phyloP scores from a whole-genome alignment of 2,113 vertebrate species.

The Prolemur simus region DNA sequence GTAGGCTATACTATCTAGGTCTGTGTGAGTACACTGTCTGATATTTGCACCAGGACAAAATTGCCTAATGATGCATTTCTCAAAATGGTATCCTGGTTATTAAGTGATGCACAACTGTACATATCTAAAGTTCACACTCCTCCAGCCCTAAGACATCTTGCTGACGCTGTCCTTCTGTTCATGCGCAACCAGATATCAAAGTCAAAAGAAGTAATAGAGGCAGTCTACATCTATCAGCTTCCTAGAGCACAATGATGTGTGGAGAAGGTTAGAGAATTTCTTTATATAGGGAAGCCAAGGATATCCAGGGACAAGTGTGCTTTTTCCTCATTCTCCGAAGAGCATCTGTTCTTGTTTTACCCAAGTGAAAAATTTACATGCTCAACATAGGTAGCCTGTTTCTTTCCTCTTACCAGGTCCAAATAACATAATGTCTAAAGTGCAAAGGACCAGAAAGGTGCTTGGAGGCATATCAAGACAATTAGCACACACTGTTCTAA shows the following conservation, averaged over 20 bases:
- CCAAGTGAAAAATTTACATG: background rate
- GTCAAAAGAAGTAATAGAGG: background rate
- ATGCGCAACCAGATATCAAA: background rate
- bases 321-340: background rate
- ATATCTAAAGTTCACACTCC: background rate
- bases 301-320: background rate
- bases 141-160: background rate
- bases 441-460: background rate
- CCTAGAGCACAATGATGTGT: background rate
- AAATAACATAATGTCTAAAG: background rate
- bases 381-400: background rate
- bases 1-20: background rate
- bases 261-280: background rate
- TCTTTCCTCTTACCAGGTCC: background rate
- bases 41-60: background rate
- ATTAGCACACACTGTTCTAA: background rate
- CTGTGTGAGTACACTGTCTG: background rate
- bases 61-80: background rate
- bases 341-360: background rate
- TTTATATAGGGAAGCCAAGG: background rate
- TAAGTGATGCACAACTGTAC: background rate
- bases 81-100: background rate
- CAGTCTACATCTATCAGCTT: background rate
- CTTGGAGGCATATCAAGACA: background rate
- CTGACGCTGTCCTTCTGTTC: too few species aligned